These are phyloP conservation scores for Cotesia congregata DNA, from an alignment of 2,888 invertebrate genomes.

Conservation along the genomic window DNA sequence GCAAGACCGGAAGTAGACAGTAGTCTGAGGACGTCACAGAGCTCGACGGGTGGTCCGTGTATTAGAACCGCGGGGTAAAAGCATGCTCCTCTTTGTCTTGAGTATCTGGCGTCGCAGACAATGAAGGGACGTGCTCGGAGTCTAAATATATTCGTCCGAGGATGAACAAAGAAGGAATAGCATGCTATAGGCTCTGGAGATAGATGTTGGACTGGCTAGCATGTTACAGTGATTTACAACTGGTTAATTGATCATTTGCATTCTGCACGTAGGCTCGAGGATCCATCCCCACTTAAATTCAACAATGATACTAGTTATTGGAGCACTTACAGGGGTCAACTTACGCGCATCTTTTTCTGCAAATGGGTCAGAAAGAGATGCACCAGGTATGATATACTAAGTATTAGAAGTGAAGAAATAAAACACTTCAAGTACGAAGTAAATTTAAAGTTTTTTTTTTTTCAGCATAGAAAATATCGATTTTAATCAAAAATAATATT, in stretches of 20 bases:
- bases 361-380: no score
- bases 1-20: slow-evolving; percentile 10
- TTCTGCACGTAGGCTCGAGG: slow-evolving; percentile 49
- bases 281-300: slow-evolving; percentile 17
- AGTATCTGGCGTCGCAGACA: slow-evolving; percentile 29
- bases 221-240: slow-evolving; percentile 62
- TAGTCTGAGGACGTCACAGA: not conserved
- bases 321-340: no score
- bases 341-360: no score
- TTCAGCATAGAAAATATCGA: no score
- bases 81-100: slow-evolving; percentile 8
- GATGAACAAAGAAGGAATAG: slow-evolving; percentile 33
- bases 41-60: not conserved
- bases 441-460: no score
- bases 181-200: slow-evolving; percentile 40
- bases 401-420: no score
- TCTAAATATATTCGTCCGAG: slow-evolving; percentile 59
- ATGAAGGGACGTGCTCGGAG: slow-evolving; percentile 62
- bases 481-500: no score
- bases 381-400: no score
- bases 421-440: no score
- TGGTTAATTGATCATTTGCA: slow-evolving; percentile 68
- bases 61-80: not conserved
- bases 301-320: not conserved
- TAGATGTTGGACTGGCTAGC: slow-evolving; percentile 53